Evolutionary conservation across 2,888 invertebrate genomes (phyloP).

Genomic region (Eristalis arbustorum): DNA sequence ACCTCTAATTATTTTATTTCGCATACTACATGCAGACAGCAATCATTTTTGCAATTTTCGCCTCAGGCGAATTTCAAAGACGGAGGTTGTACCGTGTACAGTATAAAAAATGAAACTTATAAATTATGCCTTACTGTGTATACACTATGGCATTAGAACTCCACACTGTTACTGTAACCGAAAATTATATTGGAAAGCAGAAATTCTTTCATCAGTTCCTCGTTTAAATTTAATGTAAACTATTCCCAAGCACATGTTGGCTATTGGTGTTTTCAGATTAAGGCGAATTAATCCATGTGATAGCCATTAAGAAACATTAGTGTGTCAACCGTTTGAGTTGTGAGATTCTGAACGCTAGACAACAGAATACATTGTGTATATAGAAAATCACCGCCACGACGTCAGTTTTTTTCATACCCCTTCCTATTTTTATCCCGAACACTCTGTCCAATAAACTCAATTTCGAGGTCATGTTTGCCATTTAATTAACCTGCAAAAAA

Average conservation of each 20-base stretch:
- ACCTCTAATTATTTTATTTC: neutral
- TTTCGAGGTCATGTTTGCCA: constrained; percentile 49
- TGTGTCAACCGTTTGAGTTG: constrained; percentile 1
- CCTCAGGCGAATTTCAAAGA: neutral
- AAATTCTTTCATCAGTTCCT: too few relatives aligned
- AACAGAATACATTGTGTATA: neutral
- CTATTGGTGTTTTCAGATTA: neutral
- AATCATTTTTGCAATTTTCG: neutral
- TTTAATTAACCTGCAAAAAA: constrained; percentile 58
- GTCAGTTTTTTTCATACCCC: constrained; percentile 2
- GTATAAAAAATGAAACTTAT: too few relatives aligned
- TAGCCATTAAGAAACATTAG: neutral
- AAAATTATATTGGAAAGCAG: too few relatives aligned
- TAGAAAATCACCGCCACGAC: neutral
- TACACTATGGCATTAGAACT: too few relatives aligned
- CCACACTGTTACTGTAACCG: too few relatives aligned
- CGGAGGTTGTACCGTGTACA: neutral
- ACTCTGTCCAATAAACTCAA: constrained; percentile 53
- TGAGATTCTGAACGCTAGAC: neutral
- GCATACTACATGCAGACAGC: neutral
- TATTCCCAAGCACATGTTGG: neutral
- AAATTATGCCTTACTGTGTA: too few relatives aligned
- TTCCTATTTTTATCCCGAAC: constrained; percentile 43
- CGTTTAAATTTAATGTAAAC: neutral
- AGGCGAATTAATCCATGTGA: neutral